phyloP scores from a whole-genome alignment of 2,113 vertebrate genomes.

The Pogonocichla stellata region DNA sequence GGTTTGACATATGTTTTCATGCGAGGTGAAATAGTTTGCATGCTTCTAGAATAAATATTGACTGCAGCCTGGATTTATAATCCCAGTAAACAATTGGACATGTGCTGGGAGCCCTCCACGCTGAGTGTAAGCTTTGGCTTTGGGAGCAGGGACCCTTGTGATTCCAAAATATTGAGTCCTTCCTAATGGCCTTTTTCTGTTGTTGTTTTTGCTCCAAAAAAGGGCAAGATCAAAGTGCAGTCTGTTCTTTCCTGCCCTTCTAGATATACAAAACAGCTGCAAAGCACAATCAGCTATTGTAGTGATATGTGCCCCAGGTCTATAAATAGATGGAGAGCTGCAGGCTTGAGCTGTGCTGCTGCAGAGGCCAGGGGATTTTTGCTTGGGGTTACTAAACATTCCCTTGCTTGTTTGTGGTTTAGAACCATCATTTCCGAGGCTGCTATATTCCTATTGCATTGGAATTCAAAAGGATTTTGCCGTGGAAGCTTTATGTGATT shows the following conservation, averaged over 20 bases:
- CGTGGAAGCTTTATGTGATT: background rate
- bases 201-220: conserved; percentile 70
- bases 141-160: conserved; percentile 1
- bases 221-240: conserved; percentile 74
- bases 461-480: conserved; percentile 2
- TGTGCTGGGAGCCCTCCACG: background rate
- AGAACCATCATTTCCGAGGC: conserved; percentile 40
- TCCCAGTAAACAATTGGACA: conserved; percentile 25
- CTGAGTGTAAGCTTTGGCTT: conserved; percentile 33
- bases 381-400: conserved; percentile 48
- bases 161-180: conserved; percentile 61
- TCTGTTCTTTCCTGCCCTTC: conserved; percentile 66
- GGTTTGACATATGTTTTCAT: conserved; percentile 25
- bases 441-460: conserved; percentile 5
- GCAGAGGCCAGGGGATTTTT: conserved; percentile 65
- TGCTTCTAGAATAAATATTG: conserved; percentile 59
- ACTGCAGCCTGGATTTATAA: conserved; percentile 27
- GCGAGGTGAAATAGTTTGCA: conserved; percentile 46
- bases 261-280: conserved; percentile 70
- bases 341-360: background rate
- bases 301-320: conserved; percentile 43
- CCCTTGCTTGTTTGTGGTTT: conserved; percentile 30
- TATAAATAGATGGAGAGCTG: conserved; percentile 69
- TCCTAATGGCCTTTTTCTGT: conserved; percentile 63
- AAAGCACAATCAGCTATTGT: conserved; percentile 72